These are phyloP conservation scores for Drosophila trapezifrons DNA, from an alignment of 1,140 invertebrate genomes.

Conservation along the genomic window DNA sequence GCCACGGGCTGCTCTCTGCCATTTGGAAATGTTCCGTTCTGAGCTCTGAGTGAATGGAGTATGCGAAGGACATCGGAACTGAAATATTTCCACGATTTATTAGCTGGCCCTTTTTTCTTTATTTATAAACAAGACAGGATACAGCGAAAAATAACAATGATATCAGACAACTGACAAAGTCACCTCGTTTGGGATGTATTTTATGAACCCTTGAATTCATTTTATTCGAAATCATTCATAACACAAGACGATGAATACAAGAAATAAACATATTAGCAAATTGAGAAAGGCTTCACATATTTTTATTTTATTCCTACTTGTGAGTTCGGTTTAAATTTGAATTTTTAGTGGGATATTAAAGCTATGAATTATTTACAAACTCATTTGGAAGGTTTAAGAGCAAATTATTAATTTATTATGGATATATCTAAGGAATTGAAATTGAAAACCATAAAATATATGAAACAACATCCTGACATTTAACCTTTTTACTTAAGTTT, in stretches of 20 bases:
- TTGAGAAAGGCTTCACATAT: no score
- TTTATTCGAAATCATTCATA: not conserved
- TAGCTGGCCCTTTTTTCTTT: slow-evolving; percentile 22
- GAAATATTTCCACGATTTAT: slow-evolving; percentile 50
- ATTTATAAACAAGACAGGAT: slow-evolving; percentile 6
- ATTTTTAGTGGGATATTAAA: not conserved
- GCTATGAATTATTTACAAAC: not conserved
- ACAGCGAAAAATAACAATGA: slow-evolving; percentile 14
- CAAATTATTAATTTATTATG: no score
- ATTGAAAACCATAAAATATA: not conserved
- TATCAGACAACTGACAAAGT: slow-evolving; percentile 5
- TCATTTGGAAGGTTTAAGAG: no score
- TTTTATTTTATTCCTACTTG: not conserved
- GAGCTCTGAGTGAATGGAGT: slow-evolving; percentile 26
- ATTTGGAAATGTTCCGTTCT: slow-evolving; percentile 28
- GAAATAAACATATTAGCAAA: not conserved
- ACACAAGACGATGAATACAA: not conserved
- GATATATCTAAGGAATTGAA: no score
- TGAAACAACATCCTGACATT: no score
- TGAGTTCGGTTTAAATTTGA: not conserved
- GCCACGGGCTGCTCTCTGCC: slow-evolving; percentile 34
- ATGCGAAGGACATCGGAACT: slow-evolving; percentile 48
- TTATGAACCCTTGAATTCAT: not conserved
- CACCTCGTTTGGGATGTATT: not conserved
- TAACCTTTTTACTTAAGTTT: no score